Percentiles rank a stretch among this genome's conserved stretches.
Conservation (phyloP, 92 coral and sea anemone species). For the Porites cylindrica region DNA sequence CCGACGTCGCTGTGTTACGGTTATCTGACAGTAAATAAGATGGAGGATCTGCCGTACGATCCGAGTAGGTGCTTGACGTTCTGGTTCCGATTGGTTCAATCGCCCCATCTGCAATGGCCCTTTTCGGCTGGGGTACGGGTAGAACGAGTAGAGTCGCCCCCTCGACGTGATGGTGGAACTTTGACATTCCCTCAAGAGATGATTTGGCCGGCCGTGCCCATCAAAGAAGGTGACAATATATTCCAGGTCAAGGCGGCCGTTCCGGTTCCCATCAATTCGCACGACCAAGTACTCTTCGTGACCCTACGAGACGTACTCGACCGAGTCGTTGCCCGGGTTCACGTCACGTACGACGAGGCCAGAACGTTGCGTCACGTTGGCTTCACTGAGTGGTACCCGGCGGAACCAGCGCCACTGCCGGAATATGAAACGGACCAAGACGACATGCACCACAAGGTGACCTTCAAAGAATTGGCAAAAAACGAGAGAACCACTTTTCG, state of each 20-base stretch:
- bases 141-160: neutral
- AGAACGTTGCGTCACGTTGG: neutral
- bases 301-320: neutral
- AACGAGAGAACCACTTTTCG: conserved; percentile 16
- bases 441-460: neutral
- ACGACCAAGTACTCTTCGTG: conserved; percentile 23
- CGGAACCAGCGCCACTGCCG: conserved; percentile 12
- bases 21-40: no score
- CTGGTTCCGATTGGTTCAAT: no score
- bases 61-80: no score
- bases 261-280: conserved; percentile 10
- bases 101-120: neutral
- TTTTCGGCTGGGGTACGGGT: conserved; percentile 5
- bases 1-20: no score
- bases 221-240: neutral
- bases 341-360: conserved; percentile 9
- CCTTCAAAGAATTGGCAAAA: neutral
- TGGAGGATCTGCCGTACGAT: no score
- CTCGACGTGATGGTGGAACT: conserved; percentile 10
- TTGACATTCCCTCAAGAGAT: conserved; percentile 17
- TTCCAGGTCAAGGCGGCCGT: neutral
- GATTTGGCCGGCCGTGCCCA: neutral
- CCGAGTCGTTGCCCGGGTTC: conserved; percentile 21
- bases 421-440: neutral
- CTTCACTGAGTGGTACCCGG: conserved; percentile 2